Percentiles rank a stretch among this genome's conserved stretches.
phyloP scores from a whole-genome alignment of 2,113 vertebrate species.

The Terrapene triunguis region DNA sequence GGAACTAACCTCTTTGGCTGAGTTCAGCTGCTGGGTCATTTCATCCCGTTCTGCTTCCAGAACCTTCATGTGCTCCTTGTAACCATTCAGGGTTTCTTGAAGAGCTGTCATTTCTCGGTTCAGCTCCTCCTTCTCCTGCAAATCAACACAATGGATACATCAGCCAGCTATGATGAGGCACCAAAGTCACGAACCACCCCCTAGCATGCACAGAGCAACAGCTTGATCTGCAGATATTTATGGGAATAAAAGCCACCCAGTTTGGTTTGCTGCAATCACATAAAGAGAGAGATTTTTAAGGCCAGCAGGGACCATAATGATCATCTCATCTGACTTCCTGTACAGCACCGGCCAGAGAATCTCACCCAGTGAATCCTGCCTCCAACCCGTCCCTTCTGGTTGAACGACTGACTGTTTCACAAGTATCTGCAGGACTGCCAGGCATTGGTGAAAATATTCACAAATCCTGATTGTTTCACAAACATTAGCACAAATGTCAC shows the following conservation, averaged over 20 bases:
- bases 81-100: slow-evolving; percentile 68
- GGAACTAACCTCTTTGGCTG: slow-evolving; percentile 2
- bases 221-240: neutral
- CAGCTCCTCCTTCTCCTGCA: slow-evolving; percentile 52
- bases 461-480: neutral
- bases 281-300: neutral
- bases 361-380: neutral
- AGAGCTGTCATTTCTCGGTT: slow-evolving; percentile 62
- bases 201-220: neutral
- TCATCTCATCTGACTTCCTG: neutral
- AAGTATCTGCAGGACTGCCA: neutral
- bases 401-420: neutral
- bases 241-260: neutral
- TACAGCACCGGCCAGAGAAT: neutral
- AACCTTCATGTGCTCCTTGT: slow-evolving; percentile 59
- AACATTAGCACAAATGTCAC: neutral
- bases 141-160: neutral
- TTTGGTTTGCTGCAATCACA: neutral
- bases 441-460: neutral
- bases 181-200: neutral
- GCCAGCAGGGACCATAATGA: neutral
- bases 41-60: slow-evolving; percentile 69
- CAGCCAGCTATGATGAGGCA: neutral
- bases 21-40: slow-evolving; percentile 56
- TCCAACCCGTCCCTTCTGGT: too few relatives aligned